Evolutionary conservation across 2,888 invertebrate genomes (phyloP).

Genomic region (Epirrhoe alternata): DNA sequence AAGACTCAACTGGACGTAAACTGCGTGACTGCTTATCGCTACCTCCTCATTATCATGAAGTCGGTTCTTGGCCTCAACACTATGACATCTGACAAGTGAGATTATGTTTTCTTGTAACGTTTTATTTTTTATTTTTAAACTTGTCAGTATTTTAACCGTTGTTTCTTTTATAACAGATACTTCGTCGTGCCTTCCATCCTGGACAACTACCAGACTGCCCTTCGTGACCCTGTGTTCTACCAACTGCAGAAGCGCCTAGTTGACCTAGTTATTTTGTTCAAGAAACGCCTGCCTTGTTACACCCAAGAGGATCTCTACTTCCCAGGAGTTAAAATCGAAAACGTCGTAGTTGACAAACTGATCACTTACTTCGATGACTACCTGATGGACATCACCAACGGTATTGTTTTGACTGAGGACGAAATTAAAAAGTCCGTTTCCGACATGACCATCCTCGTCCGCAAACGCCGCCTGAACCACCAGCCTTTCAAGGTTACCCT

Average conservation of each 20-base stretch:
- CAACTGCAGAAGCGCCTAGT: slow-evolving; percentile 87
- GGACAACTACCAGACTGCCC: slow-evolving; percentile 86
- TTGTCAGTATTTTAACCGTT: neutral
- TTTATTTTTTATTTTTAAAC: neutral
- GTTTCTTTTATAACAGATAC: slow-evolving; percentile 63
- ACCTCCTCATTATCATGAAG: slow-evolving; percentile 84
- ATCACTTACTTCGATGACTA: slow-evolving; percentile 89
- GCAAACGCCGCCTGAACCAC: slow-evolving; percentile 88
- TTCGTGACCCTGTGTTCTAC: slow-evolving; percentile 91
- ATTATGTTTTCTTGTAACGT: slow-evolving; percentile 22
- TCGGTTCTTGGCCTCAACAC: slow-evolving; percentile 75
- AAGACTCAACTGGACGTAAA: slow-evolving; percentile 69
- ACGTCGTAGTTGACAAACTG: slow-evolving; percentile 86
- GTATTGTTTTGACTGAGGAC: slow-evolving; percentile 76
- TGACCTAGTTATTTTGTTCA: slow-evolving; percentile 85
- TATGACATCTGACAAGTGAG: slow-evolving; percentile 69
- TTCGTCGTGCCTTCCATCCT: slow-evolving; percentile 85
- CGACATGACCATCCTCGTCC: slow-evolving; percentile 81
- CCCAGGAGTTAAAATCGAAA: slow-evolving; percentile 88
- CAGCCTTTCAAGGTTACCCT: slow-evolving; percentile 86
- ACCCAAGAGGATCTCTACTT: slow-evolving; percentile 85
- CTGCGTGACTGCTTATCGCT: slow-evolving; percentile 81
- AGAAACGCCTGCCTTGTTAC: slow-evolving; percentile 85
- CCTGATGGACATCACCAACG: slow-evolving; percentile 87
- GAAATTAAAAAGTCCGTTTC: slow-evolving; percentile 78